Evolutionary conservation across 2,113 vertebrate genomes (phyloP).

Genomic region (Cranoglanis bouderius): DNA sequence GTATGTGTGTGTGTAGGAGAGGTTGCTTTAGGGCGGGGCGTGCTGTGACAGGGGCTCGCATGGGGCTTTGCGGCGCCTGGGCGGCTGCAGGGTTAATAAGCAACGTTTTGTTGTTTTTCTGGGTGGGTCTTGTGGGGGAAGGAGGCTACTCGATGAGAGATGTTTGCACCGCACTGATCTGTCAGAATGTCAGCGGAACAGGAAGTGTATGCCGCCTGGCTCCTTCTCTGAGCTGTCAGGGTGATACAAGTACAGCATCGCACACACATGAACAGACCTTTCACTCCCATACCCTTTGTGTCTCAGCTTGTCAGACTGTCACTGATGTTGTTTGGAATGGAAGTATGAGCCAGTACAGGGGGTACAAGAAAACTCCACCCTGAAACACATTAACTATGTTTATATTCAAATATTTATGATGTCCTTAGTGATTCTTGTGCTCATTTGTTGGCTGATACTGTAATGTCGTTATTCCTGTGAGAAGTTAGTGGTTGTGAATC

Average conservation of each 20-base stretch:
- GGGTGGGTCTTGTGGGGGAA: conserved; percentile 11
- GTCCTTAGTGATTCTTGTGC: not conserved
- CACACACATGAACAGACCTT: conserved; percentile 37
- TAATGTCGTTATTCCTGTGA: not conserved
- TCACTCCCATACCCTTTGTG: not conserved
- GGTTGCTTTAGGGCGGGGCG: not conserved
- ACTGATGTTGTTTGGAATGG: not conserved
- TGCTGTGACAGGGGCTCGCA: not conserved
- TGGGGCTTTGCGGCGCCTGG: not conserved
- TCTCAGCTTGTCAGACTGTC: conserved; percentile 3
- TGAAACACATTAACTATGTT: not conserved
- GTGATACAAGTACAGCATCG: conserved; percentile 16
- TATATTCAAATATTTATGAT: not conserved
- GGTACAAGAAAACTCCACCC: not conserved
- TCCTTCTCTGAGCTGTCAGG: conserved; percentile 22
- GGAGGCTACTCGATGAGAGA: not conserved
- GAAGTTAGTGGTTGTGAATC: not conserved
- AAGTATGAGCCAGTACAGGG: not conserved
- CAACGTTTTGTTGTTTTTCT: conserved; percentile 13
- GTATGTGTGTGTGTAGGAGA: not conserved
- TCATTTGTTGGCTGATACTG: not conserved
- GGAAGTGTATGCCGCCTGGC: conserved; percentile 32
- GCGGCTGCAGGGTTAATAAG: conserved; percentile 23
- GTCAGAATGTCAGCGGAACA: conserved; percentile 38
- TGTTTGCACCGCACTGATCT: conserved; percentile 7